Evolutionary conservation across 2,888 invertebrate species (phyloP), one percentile per base, ranked within the genome.

Genomic region (Calephelis perditalis): DNA sequence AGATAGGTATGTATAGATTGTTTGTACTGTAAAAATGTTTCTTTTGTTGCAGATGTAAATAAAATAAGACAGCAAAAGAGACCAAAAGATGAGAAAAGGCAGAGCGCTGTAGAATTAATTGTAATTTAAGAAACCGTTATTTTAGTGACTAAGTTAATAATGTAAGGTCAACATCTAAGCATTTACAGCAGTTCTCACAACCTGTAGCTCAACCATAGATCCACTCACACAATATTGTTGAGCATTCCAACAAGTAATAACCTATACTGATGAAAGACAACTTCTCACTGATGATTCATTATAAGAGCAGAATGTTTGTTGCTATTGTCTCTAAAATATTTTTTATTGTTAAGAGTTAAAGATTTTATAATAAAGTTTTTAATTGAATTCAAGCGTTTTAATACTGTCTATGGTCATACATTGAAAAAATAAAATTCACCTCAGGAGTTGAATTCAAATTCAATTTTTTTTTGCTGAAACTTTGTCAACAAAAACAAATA

Each of bases 41-140:
- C 26, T 57, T 68, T 79, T 78, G 76, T 89, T 88, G 8, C 86
- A 89, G 88, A 79, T 77, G 71, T 71, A 70, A 71, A 73, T 76
- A 69, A 75, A 68, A 71, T 66, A 74, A 75, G 70, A 66, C 73
- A 77, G 75, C 75, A 73, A 69, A 74, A 73, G 84, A 86, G 81
- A 85, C 81, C 81, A 80, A 82, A 74, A 73, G 75, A 74, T 77
- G 79, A 79, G 75, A 79, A 75, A 73, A 71, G 74, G 76, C 70
- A 62, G 71, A 75, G 75, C 74, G 74, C 73, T 74, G 77, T 73
- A 78, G 77, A 70, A 77, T 74, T 58, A 77, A 72, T 73, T 72
- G 78, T 78, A 78, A 70, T 68, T 72, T 86, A 86, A 77, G 85
- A 80, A 88, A 86, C 86, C 87, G 87, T 89, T 86, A 87, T 81